phyloP scores from a whole-genome alignment of 1,140 invertebrate genomes.

The Mycetomoellerius zeteki region DNA sequence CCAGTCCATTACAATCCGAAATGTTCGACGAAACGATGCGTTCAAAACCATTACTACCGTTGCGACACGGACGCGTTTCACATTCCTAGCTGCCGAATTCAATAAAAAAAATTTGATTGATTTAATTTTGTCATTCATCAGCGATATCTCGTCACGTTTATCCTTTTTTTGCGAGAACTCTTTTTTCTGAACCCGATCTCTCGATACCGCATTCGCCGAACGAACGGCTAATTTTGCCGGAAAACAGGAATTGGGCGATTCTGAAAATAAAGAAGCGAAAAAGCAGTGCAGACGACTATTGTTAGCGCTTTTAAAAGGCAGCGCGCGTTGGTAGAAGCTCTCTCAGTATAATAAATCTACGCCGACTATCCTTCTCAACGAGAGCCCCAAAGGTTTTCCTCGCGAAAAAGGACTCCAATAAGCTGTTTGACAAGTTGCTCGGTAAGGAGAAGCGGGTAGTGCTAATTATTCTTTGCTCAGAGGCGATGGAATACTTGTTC shows the following conservation, averaged over 20 bases:
- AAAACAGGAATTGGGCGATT: constrained; percentile 15
- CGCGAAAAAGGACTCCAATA: constrained; percentile 57
- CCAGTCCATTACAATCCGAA: constrained; percentile 63
- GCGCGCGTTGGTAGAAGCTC: constrained; percentile 2
- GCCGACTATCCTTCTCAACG: constrained; percentile 34
- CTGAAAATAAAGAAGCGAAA: not conserved
- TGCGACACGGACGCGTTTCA: not conserved
- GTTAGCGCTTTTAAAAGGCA: constrained; percentile 56
- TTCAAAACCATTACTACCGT: constrained; percentile 39
- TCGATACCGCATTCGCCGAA: constrained; percentile 20
- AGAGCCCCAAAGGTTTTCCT: constrained; percentile 44
- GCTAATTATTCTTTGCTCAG: constrained; percentile 58
- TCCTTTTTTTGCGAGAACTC: not conserved
- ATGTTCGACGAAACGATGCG: constrained; percentile 36
- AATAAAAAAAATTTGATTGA: constrained; percentile 65
- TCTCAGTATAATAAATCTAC: constrained; percentile 58
- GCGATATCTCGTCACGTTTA: not conserved
- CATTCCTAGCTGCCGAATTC: constrained; percentile 29
- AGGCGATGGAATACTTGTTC: constrained; percentile 37
- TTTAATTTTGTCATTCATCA: constrained; percentile 49
- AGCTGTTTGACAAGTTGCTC: constrained; percentile 63
- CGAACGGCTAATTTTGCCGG: constrained; percentile 23
- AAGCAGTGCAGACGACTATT: constrained; percentile 40
- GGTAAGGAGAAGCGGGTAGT: constrained; percentile 36
- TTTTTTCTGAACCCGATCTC: constrained; percentile 20